Evolutionary conservation across 2,113 vertebrate species (phyloP).

Genomic region (Chitala chitala): DNA sequence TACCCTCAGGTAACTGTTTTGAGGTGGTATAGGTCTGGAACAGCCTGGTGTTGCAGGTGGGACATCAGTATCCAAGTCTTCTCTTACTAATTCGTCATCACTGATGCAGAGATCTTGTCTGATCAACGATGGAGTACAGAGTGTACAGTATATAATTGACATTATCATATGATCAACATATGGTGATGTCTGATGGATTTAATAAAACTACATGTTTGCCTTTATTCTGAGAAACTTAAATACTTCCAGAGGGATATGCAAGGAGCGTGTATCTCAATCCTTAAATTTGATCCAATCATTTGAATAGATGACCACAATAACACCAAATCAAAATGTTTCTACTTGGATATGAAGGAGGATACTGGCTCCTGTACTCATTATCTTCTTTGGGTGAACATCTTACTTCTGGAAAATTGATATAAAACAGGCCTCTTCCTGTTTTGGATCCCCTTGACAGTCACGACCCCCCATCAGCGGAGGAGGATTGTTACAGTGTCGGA

Average conservation of each 20-base stretch:
- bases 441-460: slow-evolving; percentile 55
- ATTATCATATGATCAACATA: neutral
- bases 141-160: neutral
- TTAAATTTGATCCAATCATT: no score
- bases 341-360: neutral
- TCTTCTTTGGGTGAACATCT: neutral
- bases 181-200: neutral
- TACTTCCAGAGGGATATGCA: no score
- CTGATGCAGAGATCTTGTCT: slow-evolving; percentile 79
- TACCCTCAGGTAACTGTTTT: slow-evolving; percentile 77
- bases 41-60: slow-evolving; percentile 72
- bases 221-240: no score
- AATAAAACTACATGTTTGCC: no score
- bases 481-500: slow-evolving; percentile 74
- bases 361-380: neutral
- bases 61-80: slow-evolving; percentile 48
- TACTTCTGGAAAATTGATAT: slow-evolving; percentile 75
- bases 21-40: slow-evolving; percentile 62
- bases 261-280: no score
- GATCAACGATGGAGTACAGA: slow-evolving; percentile 9
- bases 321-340: no score
- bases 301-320: no score
- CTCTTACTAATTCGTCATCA: slow-evolving; percentile 68
- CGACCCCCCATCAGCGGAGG: slow-evolving; percentile 62
- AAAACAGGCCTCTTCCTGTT: slow-evolving; percentile 68